A percentile compares a stretch with the other conserved stretches of the same genome.
These are phyloP conservation scores for Casuarius casuarius DNA, from an alignment of 2,113 vertebrate genomes.

Conservation along the genomic window DNA sequence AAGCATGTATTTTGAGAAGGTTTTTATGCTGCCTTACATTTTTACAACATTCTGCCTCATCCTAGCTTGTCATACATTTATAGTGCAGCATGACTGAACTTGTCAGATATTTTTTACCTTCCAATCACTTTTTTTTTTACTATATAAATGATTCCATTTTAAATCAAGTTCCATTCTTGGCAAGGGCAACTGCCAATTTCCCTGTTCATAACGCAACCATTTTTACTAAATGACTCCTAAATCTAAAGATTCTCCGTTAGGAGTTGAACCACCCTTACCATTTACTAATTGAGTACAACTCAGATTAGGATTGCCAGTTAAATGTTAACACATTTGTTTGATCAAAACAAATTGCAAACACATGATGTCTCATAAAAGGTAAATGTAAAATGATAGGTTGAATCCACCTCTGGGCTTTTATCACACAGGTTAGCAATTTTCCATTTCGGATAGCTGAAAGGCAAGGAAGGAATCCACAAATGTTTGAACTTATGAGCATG, in stretches of 20 bases:
- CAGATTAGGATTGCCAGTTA: background rate
- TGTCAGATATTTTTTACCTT: background rate
- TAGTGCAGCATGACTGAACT: background rate
- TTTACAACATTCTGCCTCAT: background rate
- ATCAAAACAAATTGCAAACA: background rate
- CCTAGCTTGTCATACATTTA: background rate
- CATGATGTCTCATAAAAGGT: background rate
- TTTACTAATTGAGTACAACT: background rate
- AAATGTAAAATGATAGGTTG: background rate
- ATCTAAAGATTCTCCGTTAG: background rate
- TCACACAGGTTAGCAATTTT: background rate
- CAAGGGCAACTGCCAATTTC: background rate
- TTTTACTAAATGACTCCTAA: background rate
- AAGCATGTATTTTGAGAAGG: background rate
- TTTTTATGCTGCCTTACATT: background rate
- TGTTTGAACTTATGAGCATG: background rate
- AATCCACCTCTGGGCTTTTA: background rate
- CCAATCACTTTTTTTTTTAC: background rate
- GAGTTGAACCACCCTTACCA: background rate
- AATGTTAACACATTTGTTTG: background rate
- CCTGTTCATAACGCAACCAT: background rate
- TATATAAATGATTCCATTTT: background rate
- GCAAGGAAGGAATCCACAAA: background rate
- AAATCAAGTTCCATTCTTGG: background rate
- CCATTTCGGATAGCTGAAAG: background rate